Evolutionary conservation across 2,113 vertebrate species (phyloP).

Genomic region (Sprattus sprattus): DNA sequence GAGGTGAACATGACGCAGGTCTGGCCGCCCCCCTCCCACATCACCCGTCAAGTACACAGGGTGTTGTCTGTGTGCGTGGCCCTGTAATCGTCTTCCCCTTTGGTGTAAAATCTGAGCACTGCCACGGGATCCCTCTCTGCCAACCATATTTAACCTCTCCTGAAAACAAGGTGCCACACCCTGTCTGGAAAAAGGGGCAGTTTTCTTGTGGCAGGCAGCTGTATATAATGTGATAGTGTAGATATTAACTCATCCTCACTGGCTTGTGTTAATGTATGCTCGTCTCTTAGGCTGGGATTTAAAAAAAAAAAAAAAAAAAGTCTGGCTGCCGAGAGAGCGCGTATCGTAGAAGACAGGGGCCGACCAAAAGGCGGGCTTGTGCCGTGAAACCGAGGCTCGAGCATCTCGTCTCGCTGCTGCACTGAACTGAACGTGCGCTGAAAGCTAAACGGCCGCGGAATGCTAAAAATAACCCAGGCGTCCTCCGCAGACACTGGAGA

Average conservation of each 20-base stretch:
- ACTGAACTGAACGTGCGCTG: slow-evolving; percentile 71
- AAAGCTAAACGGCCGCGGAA: slow-evolving; percentile 69
- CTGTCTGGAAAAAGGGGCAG: slow-evolving; percentile 47
- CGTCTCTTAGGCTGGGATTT: slow-evolving; percentile 31
- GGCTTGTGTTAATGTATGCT: slow-evolving; percentile 53
- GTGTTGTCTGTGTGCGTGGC: background rate
- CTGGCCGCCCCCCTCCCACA: background rate
- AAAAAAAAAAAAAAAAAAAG: background rate
- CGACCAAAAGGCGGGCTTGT: slow-evolving; percentile 4
- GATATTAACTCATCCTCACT: slow-evolving; percentile 44
- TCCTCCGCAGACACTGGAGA: slow-evolving; percentile 59
- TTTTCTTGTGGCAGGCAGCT: slow-evolving; percentile 55
- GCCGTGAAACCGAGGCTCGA: slow-evolving; percentile 39
- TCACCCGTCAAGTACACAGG: background rate
- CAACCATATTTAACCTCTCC: slow-evolving; percentile 24
- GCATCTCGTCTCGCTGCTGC: slow-evolving; percentile 67
- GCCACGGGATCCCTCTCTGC: slow-evolving; percentile 38
- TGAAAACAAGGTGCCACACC: slow-evolving; percentile 56
- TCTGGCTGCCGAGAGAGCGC: slow-evolving; percentile 27
- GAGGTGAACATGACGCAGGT: background rate
- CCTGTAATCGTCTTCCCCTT: slow-evolving; percentile 46
- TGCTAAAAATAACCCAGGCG: slow-evolving; percentile 70
- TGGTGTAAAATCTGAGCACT: slow-evolving; percentile 43
- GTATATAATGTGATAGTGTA: slow-evolving; percentile 57
- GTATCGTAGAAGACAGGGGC: background rate